Evolutionary conservation across 2,888 invertebrate genomes (phyloP).

Genomic region (Spisula subtruncata): DNA sequence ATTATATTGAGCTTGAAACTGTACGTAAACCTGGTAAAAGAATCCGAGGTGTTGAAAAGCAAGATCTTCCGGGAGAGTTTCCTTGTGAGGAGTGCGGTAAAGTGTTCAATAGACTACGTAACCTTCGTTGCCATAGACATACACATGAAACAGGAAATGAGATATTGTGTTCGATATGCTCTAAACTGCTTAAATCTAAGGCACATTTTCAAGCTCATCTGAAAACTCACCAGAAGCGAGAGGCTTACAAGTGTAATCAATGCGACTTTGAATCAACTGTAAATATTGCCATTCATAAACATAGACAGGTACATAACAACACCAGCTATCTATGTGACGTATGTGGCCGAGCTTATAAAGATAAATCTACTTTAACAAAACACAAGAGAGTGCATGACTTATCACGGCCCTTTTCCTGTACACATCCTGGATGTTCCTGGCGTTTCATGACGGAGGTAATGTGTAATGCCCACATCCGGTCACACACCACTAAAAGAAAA

Average conservation of each 20-base stretch:
- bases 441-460: slow-evolving; percentile 84
- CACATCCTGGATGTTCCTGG: slow-evolving; percentile 85
- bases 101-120: slow-evolving; percentile 81
- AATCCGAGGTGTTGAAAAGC: slow-evolving; percentile 78
- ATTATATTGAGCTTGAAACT: slow-evolving; percentile 69
- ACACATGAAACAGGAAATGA: slow-evolving; percentile 80
- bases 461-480: slow-evolving; percentile 83
- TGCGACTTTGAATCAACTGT: slow-evolving; percentile 84
- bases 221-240: slow-evolving; percentile 78
- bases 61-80: slow-evolving; percentile 82
- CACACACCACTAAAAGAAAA: slow-evolving; percentile 82
- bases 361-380: slow-evolving; percentile 84
- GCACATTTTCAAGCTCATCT: slow-evolving; percentile 82
- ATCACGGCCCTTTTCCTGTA: slow-evolving; percentile 83
- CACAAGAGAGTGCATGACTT: slow-evolving; percentile 86
- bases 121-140: slow-evolving; percentile 81
- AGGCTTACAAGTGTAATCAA: slow-evolving; percentile 82
- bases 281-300: slow-evolving; percentile 83
- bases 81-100: slow-evolving; percentile 82
- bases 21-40: slow-evolving; percentile 44
- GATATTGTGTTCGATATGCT: slow-evolving; percentile 83
- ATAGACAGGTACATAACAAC: slow-evolving; percentile 85
- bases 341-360: slow-evolving; percentile 85
- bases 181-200: slow-evolving; percentile 84
- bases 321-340: slow-evolving; percentile 85